These are phyloP conservation scores for Caenorhabditis sulstoni DNA, from an alignment of 2,888 invertebrate species.

Conservation along the genomic window DNA sequence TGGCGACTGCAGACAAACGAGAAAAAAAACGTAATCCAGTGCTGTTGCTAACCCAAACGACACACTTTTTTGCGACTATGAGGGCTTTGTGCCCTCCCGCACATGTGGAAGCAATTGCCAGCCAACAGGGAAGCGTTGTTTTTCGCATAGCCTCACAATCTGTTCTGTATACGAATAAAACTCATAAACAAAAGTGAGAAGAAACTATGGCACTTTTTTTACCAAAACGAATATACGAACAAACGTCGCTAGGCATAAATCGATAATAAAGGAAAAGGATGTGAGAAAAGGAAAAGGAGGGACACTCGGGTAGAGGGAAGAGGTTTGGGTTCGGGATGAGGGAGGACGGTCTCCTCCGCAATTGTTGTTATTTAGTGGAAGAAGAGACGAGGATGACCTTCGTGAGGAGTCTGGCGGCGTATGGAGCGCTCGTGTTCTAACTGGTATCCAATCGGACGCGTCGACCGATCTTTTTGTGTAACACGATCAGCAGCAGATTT, in stretches of 20 bases:
- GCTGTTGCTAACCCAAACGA: slow-evolving; percentile 17
- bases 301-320: slow-evolving; percentile 6
- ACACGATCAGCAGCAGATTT: slow-evolving; percentile 43
- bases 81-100: neutral
- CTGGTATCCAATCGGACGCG: slow-evolving; percentile 43
- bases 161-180: slow-evolving; percentile 36
- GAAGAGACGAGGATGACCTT: slow-evolving; percentile 40
- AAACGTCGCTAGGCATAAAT: slow-evolving; percentile 40
- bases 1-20: neutral
- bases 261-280: slow-evolving; percentile 36
- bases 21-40: slow-evolving; percentile 20
- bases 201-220: neutral
- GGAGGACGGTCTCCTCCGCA: slow-evolving; percentile 27
- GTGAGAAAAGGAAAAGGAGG: slow-evolving; percentile 17
- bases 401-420: slow-evolving; percentile 46
- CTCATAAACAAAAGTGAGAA: slow-evolving; percentile 43
- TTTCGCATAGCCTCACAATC: neutral
- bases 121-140: slow-evolving; percentile 12
- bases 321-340: slow-evolving; percentile 48
- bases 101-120: neutral
- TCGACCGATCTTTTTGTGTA: slow-evolving; percentile 8
- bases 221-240: slow-evolving; percentile 10
- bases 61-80: neutral
- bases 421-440: slow-evolving; percentile 36
- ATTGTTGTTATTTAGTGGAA: slow-evolving; percentile 49